A percentile compares a stretch with the other conserved stretches of the same genome.
Evolutionary conservation across 2,888 invertebrate genomes (phyloP).

Genomic region (Scaptomyza cyrtandrae): DNA sequence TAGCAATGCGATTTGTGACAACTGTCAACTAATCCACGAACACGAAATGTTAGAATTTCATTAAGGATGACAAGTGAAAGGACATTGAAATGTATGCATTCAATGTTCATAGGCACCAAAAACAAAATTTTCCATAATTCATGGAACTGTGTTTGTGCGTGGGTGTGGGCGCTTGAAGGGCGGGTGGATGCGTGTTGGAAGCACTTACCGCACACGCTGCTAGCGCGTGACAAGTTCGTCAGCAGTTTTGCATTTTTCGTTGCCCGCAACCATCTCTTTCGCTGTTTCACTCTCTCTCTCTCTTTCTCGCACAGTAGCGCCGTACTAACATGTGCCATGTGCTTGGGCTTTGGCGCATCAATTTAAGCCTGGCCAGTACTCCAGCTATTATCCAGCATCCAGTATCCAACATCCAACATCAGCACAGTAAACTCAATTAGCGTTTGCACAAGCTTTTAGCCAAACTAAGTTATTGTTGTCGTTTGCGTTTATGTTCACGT

Average conservation of each 20-base stretch:
- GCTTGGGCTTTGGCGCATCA: conserved; percentile 38
- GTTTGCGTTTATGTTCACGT: conserved; percentile 17
- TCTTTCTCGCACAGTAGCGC: too few species aligned
- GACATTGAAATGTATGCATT: conserved; percentile 36
- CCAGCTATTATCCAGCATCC: conserved; percentile 20
- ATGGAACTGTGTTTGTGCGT: conserved; percentile 11
- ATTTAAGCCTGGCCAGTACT: conserved; percentile 39
- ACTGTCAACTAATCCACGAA: conserved; percentile 56
- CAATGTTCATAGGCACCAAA: background rate
- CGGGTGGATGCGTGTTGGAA: conserved; percentile 45
- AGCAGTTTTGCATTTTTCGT: conserved; percentile 65
- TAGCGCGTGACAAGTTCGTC: conserved; percentile 73
- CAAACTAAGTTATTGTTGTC: conserved; percentile 66
- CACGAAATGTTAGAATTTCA: conserved; percentile 45
- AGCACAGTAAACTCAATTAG: conserved; percentile 68
- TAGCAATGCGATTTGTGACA: conserved; percentile 51
- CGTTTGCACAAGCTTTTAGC: conserved; percentile 70
- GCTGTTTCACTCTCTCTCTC: too few species aligned
- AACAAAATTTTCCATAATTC: conserved; percentile 41
- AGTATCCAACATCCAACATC: conserved; percentile 26
- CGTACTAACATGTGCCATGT: conserved; percentile 10
- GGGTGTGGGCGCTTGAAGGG: background rate
- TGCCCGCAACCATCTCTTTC: background rate
- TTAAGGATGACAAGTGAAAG: conserved; percentile 38
- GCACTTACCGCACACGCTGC: conserved; percentile 63